Percentiles rank a stretch among this genome's conserved stretches.
Evolutionary conservation across 2,888 invertebrate genomes (phyloP).

Genomic region (Chloroclysta siterata): DNA sequence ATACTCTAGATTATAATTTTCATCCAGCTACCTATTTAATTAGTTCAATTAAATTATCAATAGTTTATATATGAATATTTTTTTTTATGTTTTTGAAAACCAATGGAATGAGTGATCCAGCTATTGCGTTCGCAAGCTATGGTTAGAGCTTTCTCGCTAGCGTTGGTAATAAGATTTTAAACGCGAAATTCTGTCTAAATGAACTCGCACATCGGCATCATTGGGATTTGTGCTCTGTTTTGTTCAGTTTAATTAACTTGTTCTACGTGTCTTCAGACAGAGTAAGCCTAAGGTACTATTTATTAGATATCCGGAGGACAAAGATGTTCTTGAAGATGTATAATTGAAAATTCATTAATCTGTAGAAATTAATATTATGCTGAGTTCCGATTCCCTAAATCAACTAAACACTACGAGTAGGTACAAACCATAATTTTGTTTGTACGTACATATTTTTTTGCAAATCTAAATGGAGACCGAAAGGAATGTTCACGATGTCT

Average conservation of each 20-base stretch:
- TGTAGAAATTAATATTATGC: not conserved
- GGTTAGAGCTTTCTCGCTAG: slow-evolving; percentile 41
- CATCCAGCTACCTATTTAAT: no score
- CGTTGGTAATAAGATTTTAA: slow-evolving; percentile 73
- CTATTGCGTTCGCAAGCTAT: slow-evolving; percentile 6
- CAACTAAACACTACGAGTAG: no score
- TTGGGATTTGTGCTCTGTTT: slow-evolving; percentile 48
- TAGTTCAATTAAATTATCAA: no score
- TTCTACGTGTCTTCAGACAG: slow-evolving; percentile 25
- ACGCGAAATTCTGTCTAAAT: slow-evolving; percentile 70
- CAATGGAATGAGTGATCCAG: slow-evolving; percentile 1
- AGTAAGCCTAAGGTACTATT: not conserved
- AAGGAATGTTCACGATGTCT: not conserved
- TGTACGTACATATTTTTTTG: not conserved
- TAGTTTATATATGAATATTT: no score
- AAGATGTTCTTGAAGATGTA: no score
- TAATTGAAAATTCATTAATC: not conserved
- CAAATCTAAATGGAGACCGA: not conserved
- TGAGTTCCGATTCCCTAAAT: not conserved
- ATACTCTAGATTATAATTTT: no score
- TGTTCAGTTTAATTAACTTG: slow-evolving; percentile 45
- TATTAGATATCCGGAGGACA: not conserved
- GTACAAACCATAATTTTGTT: no score
- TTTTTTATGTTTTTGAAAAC: not conserved
- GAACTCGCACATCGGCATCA: slow-evolving; percentile 57